Percentiles rank a stretch among this genome's conserved stretches.
These are phyloP conservation scores for Rhinophrynus dorsalis DNA, from an alignment of 2,797 vertebrate species.

Conservation along the genomic window DNA sequence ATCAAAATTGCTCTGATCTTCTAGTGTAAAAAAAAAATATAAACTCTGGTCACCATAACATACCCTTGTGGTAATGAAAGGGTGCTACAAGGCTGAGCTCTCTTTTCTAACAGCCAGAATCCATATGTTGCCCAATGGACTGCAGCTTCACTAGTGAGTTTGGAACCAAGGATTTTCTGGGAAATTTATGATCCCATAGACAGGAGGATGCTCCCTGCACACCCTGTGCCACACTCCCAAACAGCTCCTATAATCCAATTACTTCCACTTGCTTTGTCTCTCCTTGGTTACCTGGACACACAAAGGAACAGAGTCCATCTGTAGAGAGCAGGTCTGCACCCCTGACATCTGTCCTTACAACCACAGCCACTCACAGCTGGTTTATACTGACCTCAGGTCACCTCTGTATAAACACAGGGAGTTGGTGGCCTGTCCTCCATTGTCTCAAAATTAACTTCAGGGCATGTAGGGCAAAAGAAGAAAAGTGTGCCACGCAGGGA, in stretches of 20 bases:
- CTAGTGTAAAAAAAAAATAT: no score
- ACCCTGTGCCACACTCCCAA: conserved; percentile 26
- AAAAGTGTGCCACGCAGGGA: conserved; percentile 1
- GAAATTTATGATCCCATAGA: conserved; percentile 24
- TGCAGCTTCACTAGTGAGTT: neutral
- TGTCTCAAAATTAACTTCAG: conserved; percentile 71
- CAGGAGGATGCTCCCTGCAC: conserved; percentile 6
- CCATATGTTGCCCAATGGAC: neutral
- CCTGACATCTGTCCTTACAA: conserved; percentile 45
- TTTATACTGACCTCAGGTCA: conserved; percentile 73
- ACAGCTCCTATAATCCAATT: neutral
- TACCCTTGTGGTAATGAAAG: neutral
- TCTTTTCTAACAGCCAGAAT: neutral
- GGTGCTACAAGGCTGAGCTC: neutral
- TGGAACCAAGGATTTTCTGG: conserved; percentile 4
- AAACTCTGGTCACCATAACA: neutral
- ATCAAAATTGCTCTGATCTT: no score
- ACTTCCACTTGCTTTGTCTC: conserved; percentile 20
- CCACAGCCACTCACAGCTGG: conserved; percentile 46
- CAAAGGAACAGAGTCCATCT: conserved; percentile 24
- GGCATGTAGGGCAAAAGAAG: neutral
- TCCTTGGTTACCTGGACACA: conserved; percentile 27
- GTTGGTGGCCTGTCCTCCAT: conserved; percentile 73
- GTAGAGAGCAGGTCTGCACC: conserved; percentile 5
- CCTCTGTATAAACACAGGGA: conserved; percentile 64